These are phyloP conservation scores for Platyrinchus mystaceus DNA, from an alignment of 2,797 vertebrate genomes.

Conservation along the genomic window DNA sequence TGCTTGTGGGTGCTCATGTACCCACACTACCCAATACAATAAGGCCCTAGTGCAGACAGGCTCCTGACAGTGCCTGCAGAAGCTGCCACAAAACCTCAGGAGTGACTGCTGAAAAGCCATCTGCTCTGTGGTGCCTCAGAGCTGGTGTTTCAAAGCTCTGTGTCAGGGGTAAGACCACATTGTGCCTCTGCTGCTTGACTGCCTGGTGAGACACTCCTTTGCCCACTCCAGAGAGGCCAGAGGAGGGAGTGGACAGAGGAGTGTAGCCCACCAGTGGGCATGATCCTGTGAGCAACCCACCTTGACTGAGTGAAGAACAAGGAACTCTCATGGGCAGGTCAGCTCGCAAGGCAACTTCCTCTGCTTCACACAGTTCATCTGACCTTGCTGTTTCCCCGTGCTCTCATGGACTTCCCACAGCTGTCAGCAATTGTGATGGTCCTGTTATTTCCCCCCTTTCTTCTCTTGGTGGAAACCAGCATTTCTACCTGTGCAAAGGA, in stretches of 20 bases:
- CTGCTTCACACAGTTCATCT: not conserved
- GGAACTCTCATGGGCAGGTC: not conserved
- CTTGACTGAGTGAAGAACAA: not conserved
- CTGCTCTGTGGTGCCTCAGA: not conserved
- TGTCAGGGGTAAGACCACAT: not conserved
- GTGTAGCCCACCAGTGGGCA: not conserved
- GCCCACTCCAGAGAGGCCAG: not conserved
- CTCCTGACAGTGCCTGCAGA: not conserved
- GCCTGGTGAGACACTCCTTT: not conserved
- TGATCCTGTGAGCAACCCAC: not conserved
- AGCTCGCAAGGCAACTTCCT: not conserved
- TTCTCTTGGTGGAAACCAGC: not conserved
- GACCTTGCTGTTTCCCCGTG: not conserved
- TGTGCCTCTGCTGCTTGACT: not conserved
- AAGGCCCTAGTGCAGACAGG: too few species aligned
- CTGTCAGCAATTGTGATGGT: not conserved
- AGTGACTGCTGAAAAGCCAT: fast-evolving
- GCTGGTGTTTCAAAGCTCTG: not conserved
- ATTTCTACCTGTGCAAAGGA: not conserved
- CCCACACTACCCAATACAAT: fast-evolving
- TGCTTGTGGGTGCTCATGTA: fast-evolving
- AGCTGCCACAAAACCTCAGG: not conserved
- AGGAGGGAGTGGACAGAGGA: not conserved
- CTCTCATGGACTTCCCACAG: not conserved
- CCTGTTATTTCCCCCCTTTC: not conserved